Conservation (phyloP, 2,113 vertebrate genomes). For the Mugil cephalus region DNA sequence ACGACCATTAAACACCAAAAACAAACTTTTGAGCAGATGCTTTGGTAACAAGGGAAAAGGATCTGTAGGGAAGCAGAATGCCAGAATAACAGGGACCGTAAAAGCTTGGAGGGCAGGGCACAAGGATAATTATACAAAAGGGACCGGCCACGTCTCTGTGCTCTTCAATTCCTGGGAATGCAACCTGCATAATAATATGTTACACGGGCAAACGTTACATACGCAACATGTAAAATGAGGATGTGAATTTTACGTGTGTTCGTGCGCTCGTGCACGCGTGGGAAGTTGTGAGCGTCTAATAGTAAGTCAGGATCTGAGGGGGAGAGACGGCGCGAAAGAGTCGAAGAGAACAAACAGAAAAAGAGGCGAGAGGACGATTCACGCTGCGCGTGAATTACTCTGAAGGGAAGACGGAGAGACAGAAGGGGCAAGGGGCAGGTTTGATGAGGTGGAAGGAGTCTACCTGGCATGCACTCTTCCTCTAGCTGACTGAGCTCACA, state of each 20-base stretch:
- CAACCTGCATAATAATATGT: slow-evolving; percentile 29
- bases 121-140: slow-evolving; percentile 51
- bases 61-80: slow-evolving; percentile 37
- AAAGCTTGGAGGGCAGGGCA: slow-evolving; percentile 46
- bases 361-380: slow-evolving; percentile 38
- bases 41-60: slow-evolving; percentile 6
- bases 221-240: slow-evolving; percentile 7
- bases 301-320: background rate
- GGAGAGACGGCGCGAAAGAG: slow-evolving; percentile 3
- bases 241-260: slow-evolving; percentile 37
- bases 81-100: slow-evolving; percentile 47
- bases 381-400: slow-evolving; percentile 44
- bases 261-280: background rate
- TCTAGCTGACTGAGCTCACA: slow-evolving; percentile 51
- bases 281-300: background rate
- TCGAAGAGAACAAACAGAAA: slow-evolving; percentile 14
- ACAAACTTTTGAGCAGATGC: slow-evolving; percentile 36
- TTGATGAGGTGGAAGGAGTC: slow-evolving; percentile 75
- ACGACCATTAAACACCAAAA: slow-evolving; percentile 22
- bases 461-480: slow-evolving; percentile 62
- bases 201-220: background rate
- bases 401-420: slow-evolving; percentile 59
- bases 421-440: slow-evolving; percentile 57
- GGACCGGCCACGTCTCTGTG: slow-evolving; percentile 24
- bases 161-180: slow-evolving; percentile 23